These are phyloP conservation scores for Melipona quadrifasciata DNA, from an alignment of 1,140 invertebrate species.

Conservation along the genomic window DNA sequence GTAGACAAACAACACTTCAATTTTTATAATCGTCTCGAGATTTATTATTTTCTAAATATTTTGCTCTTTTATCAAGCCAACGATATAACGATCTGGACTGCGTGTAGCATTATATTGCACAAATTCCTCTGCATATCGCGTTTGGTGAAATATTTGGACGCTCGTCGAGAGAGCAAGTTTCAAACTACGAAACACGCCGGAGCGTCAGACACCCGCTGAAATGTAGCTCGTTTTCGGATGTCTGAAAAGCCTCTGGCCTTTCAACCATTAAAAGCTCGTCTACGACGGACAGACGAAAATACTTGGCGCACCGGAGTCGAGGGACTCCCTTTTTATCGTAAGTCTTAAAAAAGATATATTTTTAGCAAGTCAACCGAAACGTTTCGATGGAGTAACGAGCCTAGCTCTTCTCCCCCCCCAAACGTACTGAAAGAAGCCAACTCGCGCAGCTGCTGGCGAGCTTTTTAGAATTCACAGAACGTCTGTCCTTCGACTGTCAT, in stretches of 20 bases:
- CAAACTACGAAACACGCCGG: neutral
- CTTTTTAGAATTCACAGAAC: neutral
- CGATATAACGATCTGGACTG: neutral
- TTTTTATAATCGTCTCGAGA: no score
- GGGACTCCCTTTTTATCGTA: constrained; percentile 16
- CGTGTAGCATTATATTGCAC: no score
- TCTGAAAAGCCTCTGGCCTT: constrained; percentile 33
- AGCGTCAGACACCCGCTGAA: neutral
- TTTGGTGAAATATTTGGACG: neutral
- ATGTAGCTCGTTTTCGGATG: neutral
- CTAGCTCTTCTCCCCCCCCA: neutral
- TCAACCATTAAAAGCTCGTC: constrained; percentile 38
- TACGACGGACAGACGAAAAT: constrained; percentile 46
- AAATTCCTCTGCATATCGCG: neutral
- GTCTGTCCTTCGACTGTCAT: neutral
- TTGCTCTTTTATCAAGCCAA: neutral
- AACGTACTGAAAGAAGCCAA: neutral
- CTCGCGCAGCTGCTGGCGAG: neutral
- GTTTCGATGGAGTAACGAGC: constrained; percentile 44
- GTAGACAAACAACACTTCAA: neutral
- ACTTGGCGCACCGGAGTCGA: constrained; percentile 24
- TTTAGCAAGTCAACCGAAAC: constrained; percentile 42
- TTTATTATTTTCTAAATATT: neutral
- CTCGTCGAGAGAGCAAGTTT: neutral
- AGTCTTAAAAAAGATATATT: constrained; percentile 51